These are phyloP conservation scores for Ophion slaviceki DNA, from an alignment of 2,888 invertebrate genomes.

Conservation along the genomic window DNA sequence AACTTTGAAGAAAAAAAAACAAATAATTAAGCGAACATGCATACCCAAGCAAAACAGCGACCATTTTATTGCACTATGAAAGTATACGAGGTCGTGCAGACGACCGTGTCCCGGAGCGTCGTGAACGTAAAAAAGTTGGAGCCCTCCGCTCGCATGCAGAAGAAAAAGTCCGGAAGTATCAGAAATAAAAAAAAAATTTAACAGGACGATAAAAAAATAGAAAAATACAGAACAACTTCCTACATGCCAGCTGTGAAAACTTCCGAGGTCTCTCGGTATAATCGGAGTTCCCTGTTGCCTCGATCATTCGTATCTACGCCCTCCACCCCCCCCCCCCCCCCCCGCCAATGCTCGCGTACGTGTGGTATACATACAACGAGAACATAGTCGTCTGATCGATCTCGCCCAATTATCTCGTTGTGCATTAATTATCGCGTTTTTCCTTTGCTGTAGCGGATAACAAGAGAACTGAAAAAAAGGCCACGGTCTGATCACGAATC, in stretches of 20 bases:
- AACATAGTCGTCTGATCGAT: constrained; percentile 34
- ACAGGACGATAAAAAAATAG: background rate
- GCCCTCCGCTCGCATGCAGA: background rate
- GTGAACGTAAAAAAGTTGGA: background rate
- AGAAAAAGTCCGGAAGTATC: constrained; percentile 1
- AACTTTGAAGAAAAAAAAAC: no score
- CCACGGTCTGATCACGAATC: constrained; percentile 9
- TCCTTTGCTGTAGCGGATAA: constrained; percentile 5
- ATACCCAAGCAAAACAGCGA: background rate
- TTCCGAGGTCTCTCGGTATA: background rate
- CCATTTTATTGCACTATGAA: background rate
- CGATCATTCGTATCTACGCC: background rate
- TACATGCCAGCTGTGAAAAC: constrained; percentile 2
- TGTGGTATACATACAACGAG: background rate
- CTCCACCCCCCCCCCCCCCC: background rate
- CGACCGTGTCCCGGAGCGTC: background rate
- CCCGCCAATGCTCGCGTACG: background rate
- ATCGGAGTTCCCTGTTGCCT: constrained; percentile 8
- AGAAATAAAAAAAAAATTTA: background rate
- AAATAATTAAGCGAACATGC: background rate
- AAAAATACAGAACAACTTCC: background rate
- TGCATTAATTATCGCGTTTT: constrained; percentile 44
- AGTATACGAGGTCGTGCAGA: background rate
- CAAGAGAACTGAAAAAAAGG: background rate
- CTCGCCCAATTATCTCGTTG: background rate